phyloP scores from a whole-genome alignment of 2,113 vertebrate genomes.

The Axis porcinus region DNA sequence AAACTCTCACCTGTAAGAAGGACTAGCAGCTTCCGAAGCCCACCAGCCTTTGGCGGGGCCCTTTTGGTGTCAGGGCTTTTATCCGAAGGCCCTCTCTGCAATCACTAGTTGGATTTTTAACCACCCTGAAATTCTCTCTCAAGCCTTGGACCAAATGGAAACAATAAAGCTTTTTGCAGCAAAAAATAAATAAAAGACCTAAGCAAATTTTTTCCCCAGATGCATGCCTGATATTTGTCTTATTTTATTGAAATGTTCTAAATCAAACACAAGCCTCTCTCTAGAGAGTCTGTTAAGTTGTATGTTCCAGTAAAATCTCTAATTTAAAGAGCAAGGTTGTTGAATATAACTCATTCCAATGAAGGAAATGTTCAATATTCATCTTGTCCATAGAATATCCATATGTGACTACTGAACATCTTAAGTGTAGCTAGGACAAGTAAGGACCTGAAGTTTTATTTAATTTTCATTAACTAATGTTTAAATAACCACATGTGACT shows the following conservation, averaged over 20 bases:
- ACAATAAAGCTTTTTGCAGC: background rate
- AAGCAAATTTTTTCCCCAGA: background rate
- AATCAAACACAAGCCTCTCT: background rate
- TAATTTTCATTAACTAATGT: background rate
- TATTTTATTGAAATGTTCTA: background rate
- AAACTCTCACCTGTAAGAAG: background rate
- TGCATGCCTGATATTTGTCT: background rate
- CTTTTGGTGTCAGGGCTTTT: background rate
- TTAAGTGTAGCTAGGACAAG: background rate
- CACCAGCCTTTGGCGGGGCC: background rate
- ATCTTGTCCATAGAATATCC: background rate
- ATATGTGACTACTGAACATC: background rate
- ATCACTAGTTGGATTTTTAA: background rate
- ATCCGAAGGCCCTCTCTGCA: background rate
- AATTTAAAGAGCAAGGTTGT: background rate
- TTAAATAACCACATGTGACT: background rate
- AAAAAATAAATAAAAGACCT: background rate
- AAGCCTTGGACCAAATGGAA: background rate
- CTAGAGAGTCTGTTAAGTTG: background rate
- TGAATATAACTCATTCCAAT: background rate
- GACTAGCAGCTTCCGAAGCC: background rate
- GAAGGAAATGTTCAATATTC: background rate
- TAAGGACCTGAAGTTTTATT: background rate
- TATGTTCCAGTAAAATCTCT: background rate
- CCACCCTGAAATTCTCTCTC: background rate